phyloP scores from a whole-genome alignment of 30 jellyfish, hydroid and myxozoan genomes.

The Aurelia coerulea region DNA sequence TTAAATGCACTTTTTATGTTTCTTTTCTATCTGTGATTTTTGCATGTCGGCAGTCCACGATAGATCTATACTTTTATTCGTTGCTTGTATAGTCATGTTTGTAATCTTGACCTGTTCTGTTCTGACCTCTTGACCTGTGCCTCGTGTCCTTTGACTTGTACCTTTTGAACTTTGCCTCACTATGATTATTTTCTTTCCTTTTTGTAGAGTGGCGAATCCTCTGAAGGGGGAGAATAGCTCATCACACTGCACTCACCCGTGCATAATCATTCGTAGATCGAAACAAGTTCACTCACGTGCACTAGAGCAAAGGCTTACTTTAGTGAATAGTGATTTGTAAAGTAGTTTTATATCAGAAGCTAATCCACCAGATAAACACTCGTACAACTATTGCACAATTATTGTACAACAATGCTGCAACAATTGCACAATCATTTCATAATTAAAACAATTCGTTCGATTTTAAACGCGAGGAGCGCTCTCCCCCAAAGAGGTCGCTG shows the following conservation, averaged over 20 bases:
- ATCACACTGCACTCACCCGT: slow-evolving; percentile 62
- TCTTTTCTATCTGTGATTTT: too few species aligned
- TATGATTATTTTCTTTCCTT: slow-evolving; percentile 44
- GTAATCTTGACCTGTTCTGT: background rate
- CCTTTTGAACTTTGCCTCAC: background rate
- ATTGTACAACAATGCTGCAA: background rate
- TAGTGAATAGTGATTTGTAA: slow-evolving; percentile 25
- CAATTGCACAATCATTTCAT: background rate
- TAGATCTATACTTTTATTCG: background rate
- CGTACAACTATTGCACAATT: slow-evolving; percentile 26
- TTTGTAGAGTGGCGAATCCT: slow-evolving; percentile 75
- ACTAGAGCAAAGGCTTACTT: slow-evolving; percentile 17
- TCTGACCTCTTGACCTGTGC: background rate
- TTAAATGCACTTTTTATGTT: too few species aligned
- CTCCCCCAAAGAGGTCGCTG: slow-evolving; percentile 39
- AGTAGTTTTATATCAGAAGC: slow-evolving; percentile 13
- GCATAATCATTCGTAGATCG: background rate
- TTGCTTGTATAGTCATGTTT: background rate
- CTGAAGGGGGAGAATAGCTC: slow-evolving; percentile 84
- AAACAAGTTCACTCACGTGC: slow-evolving; percentile 15
- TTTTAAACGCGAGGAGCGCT: slow-evolving; percentile 36
- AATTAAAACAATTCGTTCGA: background rate
- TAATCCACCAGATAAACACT: slow-evolving; percentile 58
- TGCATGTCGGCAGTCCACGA: too few species aligned
- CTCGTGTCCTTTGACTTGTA: background rate